Evolutionary conservation across 2,888 invertebrate species (phyloP), one percentile per base, ranked within the genome.

Genomic region (Epinotia ramella): DNA sequence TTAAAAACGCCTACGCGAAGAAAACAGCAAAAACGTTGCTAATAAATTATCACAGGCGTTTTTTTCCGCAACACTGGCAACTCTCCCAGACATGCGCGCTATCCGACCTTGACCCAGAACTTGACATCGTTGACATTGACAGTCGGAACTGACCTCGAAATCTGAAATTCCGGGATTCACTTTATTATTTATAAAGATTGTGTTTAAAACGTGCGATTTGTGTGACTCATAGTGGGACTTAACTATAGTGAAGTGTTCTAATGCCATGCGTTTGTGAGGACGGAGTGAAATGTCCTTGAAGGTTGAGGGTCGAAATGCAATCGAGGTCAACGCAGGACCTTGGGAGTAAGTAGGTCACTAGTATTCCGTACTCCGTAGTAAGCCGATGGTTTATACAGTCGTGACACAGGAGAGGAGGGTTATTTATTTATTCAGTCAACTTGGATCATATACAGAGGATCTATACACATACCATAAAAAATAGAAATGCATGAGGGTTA

Each of bases 101-200:
- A 79, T 18, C n/a, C 79, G 83, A 77, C 91, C 91, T 88, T 90
- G 90, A 87, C 91, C 90, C 79, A 86, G 84, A 84, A 82, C 85
- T 83, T 87, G 86, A 84, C 86, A 87, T 83, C 87, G 85, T 83
- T 87, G 86, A 84, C 86, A 87, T 83, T 87, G 85, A 79, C 83
- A 83, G 78, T 78, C 79, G 78, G 78, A 73, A 40, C 3, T 82
- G 82, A 83, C 85, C 88, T 84, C 82, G 79, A 77, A 82, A 79
- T 80, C 78, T 78, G 77, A 40, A 40, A 73, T 28, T 18, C 60
- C 24, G 13, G 44, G 44, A 62, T 57, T 16, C 1, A 5, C 49
- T 53, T 53, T 44, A 68, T 75, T 53, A 60, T 49, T 33, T 1
- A 62, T 46, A 44, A 16, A 44, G 3, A 24, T n/a, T 59, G 16